Evolutionary conservation across 1,140 invertebrate species (phyloP), one percentile per base, ranked within the genome.

Genomic region (Calephelis nemesis): DNA sequence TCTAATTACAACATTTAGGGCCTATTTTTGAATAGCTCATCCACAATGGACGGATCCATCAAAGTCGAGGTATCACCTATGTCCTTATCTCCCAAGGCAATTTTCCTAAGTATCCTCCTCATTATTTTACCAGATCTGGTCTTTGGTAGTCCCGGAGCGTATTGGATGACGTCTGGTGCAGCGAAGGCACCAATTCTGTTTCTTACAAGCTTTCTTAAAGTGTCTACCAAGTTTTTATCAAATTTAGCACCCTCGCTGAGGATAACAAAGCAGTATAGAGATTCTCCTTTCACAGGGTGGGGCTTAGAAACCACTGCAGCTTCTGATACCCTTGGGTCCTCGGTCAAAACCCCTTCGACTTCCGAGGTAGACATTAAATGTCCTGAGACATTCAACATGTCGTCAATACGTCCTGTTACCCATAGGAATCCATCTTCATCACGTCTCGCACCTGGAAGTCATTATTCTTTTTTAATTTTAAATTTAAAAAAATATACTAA

Each of bases 51-150:
- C 71, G 97, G 97, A 79, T 99, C 98, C 45, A 97, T 97, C 67
- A 99, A 90, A 0, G 98, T 99, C 10, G 97, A 97, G 0, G 95
- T 96, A 86, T 99, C 98, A 6, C 98, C 99, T 62, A 99, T 94
- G 74, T 99, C 95, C 47, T 91, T 92, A 77, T 98, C 97, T 52
- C 96, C 96, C 0, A 96, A 92, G 0, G 98, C 98, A 10, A 99
- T 96, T 93, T 99, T 99, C 62, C 98, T 93, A 42, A 99, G 90
- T 63, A 99, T 96, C 73, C 99, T 93, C 54, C 99, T 94, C 97
- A 99, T 99, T 58, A 99, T 99, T 92, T 99, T 99, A 4, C 99
- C 99, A 2, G 98, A 99, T 49, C 98, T 94, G 0, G 99, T 99
- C 92, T 99, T 99, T 0, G 99, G 98, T 63, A 99, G 92, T 2